Percentiles rank a stretch among this genome's conserved stretches.
Evolutionary conservation across 2,113 vertebrate species (phyloP).

Genomic region (Antechinus flavipes): DNA sequence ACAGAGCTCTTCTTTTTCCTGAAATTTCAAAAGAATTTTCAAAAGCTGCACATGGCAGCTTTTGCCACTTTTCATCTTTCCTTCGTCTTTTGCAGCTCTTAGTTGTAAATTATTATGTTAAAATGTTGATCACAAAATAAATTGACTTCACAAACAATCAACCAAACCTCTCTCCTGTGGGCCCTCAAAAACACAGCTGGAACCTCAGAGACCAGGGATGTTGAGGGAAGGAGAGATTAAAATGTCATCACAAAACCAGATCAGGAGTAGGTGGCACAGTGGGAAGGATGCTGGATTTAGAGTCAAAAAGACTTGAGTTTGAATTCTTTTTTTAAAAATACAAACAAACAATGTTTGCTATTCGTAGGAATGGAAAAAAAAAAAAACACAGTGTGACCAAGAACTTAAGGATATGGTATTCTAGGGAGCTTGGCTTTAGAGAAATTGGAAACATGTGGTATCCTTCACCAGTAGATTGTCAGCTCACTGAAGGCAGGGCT

Average conservation of each 20-base stretch:
- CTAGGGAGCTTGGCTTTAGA: not conserved
- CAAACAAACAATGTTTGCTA: not conserved
- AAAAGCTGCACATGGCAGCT: not conserved
- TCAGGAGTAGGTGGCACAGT: not conserved
- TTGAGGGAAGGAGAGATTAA: not conserved
- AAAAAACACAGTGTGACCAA: too few relatives aligned
- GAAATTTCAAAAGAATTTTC: slow-evolving; percentile 52
- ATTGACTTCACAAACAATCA: not conserved
- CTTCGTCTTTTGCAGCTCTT: not conserved
- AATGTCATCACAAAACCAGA: not conserved
- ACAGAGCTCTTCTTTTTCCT: not conserved
- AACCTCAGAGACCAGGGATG: not conserved
- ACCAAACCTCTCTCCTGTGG: not conserved
- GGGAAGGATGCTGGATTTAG: not conserved
- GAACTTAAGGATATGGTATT: not conserved
- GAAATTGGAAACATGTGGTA: not conserved
- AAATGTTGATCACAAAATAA: slow-evolving; percentile 35
- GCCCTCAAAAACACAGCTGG: not conserved
- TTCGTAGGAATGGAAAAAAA: not conserved
- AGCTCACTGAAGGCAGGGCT: not conserved
- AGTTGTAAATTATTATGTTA: not conserved
- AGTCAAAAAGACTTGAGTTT: not conserved
- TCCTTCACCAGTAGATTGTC: not conserved
- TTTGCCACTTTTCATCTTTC: not conserved
- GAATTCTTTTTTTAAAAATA: not conserved